Percentiles rank a stretch among this genome's conserved stretches.
Conservation (phyloP, 2,113 vertebrate species). For the Sander lucioperca region DNA sequence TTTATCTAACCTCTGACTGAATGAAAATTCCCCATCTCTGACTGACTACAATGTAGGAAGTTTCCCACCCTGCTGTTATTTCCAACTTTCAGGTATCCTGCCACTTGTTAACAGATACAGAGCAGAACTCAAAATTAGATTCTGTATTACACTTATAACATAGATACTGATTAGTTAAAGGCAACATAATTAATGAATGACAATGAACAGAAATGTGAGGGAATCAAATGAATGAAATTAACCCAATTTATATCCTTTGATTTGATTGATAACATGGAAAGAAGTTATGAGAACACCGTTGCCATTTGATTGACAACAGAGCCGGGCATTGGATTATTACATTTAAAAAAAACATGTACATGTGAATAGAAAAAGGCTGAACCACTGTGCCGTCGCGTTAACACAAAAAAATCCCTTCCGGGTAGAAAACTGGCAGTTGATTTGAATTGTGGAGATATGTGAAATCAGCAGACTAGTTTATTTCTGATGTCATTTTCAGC, state of each 20-base stretch:
- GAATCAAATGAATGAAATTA: background rate
- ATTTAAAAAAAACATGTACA: no score
- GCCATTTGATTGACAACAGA: background rate
- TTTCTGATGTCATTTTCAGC: no score
- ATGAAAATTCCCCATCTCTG: conserved; percentile 10
- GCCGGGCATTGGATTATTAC: background rate
- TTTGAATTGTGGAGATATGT: no score
- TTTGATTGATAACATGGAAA: background rate
- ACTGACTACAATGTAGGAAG: conserved; percentile 9
- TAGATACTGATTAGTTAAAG: background rate
- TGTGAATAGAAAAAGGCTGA: no score
- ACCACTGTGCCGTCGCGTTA: no score
- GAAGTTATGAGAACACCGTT: background rate
- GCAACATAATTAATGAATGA: background rate
- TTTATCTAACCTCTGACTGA: conserved; percentile 42
- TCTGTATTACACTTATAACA: background rate
- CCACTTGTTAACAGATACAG: background rate
- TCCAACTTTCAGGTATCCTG: background rate
- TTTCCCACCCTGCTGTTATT: conserved; percentile 41
- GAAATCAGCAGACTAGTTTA: no score
- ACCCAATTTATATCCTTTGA: background rate
- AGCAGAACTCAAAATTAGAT: background rate
- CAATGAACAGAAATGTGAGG: background rate
- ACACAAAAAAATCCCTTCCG: no score
- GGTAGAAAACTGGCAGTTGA: no score